Conservation (phyloP, 2,113 vertebrate genomes). For the Pongo abelii region DNA sequence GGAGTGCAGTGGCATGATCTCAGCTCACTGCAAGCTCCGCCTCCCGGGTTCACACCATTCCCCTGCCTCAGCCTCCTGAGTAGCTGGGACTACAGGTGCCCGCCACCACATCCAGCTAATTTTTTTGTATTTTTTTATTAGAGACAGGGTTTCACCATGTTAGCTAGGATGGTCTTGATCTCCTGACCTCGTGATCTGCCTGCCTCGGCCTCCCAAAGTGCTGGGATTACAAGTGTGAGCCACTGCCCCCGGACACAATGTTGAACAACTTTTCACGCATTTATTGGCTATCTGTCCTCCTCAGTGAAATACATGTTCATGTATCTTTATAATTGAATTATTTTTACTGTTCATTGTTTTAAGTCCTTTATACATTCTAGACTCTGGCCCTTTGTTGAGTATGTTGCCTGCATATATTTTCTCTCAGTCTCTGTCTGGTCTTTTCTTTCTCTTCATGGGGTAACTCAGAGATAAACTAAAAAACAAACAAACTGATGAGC, state of each 20-base stretch:
- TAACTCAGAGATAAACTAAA: background rate
- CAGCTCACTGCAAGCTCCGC: fast-evolving
- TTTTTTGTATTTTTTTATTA: too few relatives aligned
- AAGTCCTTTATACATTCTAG: background rate
- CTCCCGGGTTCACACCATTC: fast-evolving
- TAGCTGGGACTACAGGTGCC: too few relatives aligned
- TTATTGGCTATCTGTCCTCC: background rate
- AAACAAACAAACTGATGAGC: background rate
- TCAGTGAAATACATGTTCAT: background rate
- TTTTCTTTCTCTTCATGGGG: background rate
- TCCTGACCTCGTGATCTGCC: too few relatives aligned
- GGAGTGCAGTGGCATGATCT: fast-evolving
- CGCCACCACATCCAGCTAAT: too few relatives aligned
- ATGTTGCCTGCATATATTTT: background rate
- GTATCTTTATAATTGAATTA: too few relatives aligned
- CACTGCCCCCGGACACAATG: background rate
- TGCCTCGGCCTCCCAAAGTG: too few relatives aligned
- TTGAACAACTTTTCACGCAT: background rate
- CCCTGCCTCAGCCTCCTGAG: too few relatives aligned
- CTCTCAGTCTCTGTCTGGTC: background rate
- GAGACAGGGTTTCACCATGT: too few relatives aligned
- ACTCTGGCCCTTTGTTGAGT: background rate
- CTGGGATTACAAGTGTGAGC: too few relatives aligned
- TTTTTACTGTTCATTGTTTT: background rate
- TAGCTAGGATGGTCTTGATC: too few relatives aligned